Percentiles rank a stretch among this genome's conserved stretches.
phyloP scores from a whole-genome alignment of 1,140 invertebrate species.

The Sitophilus oryzae region DNA sequence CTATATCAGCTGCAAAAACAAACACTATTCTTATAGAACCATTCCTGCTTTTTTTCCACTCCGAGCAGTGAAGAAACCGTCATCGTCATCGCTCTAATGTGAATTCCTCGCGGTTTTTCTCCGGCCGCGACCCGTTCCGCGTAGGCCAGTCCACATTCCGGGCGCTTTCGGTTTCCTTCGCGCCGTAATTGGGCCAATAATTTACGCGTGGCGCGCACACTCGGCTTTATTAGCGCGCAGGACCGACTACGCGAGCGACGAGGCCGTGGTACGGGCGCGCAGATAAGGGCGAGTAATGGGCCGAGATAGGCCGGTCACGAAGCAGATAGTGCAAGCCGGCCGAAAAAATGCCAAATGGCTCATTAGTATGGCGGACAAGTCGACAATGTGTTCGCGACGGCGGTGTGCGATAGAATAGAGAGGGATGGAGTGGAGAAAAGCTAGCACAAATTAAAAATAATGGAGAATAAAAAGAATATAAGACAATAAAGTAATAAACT shows the following conservation, averaged over 20 bases:
- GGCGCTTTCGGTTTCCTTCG: background rate
- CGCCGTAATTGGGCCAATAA: background rate
- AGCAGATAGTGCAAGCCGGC: background rate
- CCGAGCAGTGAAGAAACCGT: background rate
- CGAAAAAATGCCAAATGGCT: background rate
- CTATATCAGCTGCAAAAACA: no score
- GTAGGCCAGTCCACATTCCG: background rate
- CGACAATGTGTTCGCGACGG: background rate
- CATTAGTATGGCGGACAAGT: background rate
- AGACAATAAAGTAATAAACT: no score
- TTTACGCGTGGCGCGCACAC: background rate
- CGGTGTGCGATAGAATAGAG: background rate
- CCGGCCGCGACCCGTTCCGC: constrained; percentile 10
- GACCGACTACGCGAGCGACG: background rate
- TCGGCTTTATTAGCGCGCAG: background rate
- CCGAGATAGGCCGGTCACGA: background rate
- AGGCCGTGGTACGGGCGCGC: background rate
- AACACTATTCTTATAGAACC: background rate
- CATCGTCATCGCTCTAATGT: background rate
- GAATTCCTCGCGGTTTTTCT: constrained; percentile 6
- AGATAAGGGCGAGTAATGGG: no score
- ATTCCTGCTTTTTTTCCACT: background rate
- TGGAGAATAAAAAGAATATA: no score
- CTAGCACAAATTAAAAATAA: no score
- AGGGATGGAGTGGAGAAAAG: no score